Base-by-base conservation (phyloP, 1,140 invertebrate genomes). In the Drosophila paulistorum region DNA sequence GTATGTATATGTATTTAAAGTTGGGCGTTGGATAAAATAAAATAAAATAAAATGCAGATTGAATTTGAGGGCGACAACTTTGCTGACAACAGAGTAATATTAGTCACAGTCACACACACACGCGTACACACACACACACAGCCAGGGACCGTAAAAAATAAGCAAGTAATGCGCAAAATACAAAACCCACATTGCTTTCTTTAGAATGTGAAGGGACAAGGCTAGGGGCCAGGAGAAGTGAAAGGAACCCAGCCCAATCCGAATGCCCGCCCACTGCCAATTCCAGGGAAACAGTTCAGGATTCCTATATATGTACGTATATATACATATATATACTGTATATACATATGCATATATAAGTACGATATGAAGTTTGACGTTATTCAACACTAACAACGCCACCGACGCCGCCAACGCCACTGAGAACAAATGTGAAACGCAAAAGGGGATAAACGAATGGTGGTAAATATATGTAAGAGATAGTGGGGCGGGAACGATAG, bases 41-140 rank as follows among this genome's bases (percentile, higher is more conserved):
- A 78, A 71, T 74, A 23, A 68, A 82, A 82, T 81, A 70, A 78
- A 85, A 86, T 82, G 83, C 82, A 82, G 82, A 85, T 85, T 85
- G 82, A 85, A 86, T 85, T 79, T 73, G 75, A 76, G 59, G 68
- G 68, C 75, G 79, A 81, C 73, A 81, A 81, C 66, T 77, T 81
- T 81, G 74, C 79, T 81, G 79, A 81, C 79, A 76, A 80, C 64
- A 76, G 73, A 81, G 78, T 76, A 81, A 81, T 83, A 77, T 80
- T 83, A 83, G 76, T 69, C 62, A 68, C 67, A 71, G 64, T 48
- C 67, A 57, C 20, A 37, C 37, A 39, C 4, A 20, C 37, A 67
- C 7, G 17, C 17, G 1, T 17, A 17, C 67, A 57, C 20, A 42
- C 37, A 39, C 4, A 20, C 37, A 67, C 7, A 62, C 41, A 73